Evolutionary conservation across 2,888 invertebrate genomes (phyloP), one percentile per base, ranked within the genome.

Genomic region (Netelia melanura): DNA sequence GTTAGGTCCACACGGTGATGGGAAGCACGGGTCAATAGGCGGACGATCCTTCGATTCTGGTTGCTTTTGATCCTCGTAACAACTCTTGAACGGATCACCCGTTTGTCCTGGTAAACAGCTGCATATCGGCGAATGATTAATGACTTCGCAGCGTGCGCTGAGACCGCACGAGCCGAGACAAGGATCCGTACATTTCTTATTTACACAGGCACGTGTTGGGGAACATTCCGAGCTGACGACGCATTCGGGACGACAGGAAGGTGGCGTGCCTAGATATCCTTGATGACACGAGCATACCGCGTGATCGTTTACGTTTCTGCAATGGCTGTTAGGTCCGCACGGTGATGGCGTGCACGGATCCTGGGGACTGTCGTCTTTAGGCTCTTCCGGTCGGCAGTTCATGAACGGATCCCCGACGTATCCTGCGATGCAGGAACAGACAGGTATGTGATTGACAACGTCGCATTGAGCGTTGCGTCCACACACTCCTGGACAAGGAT

Each of bases 401-500:
- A 93, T 91, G 76, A 94, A 94, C 0, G 94, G 94, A 92, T 95
- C 94, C 2, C 95, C 95, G 6, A 91, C 89, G 75, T 91, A 94
- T 30, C 94, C 94, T 38, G 91, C 84, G 9, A 90, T 92, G 85
- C 95, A 96, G 61, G 94, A 95, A 87, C 96, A 96, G 56, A 95
- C 95, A 1, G 96, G 96, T 79, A 95, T 94, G 86, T 96, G 98
- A 90, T 97, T 97, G 76, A 97, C 96, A 17, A 97, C 97, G 90
- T 96, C 96, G 91, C 98, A 98, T 80, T 96, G 95, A 1, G 98
- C 97, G 91, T 96, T 96, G 74, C 95, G 94, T 10, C 97, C 98
- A 91, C 98, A 98, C 89, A 96, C 96, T 86, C 97, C 97, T n/a
- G 96, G 96, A 89, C 98, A 98, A 5, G 98, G 98, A 94, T 98